Evolutionary conservation across 2,113 vertebrate genomes (phyloP), one percentile per base, ranked within the genome.

Genomic region (Paralichthys olivaceus): DNA sequence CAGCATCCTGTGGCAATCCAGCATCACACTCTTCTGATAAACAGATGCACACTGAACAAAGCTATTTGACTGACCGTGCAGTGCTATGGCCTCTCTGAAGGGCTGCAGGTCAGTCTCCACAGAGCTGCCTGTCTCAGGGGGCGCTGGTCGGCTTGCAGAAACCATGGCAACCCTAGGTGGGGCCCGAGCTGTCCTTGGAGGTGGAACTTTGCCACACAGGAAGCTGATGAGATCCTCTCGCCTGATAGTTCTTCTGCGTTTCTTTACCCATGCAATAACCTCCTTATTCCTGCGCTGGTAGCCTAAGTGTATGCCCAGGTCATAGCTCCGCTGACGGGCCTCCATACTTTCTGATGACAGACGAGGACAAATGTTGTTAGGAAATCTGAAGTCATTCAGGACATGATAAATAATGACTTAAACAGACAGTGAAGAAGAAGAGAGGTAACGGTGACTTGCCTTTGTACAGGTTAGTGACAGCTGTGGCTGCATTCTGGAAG

Each of bases 191-290:
- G 96, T 97, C 88, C 97, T 95, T 72, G 97, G 97, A 67, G 98
- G 98, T 81, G 97, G 98, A 77, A 95, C 96, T 95, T 99, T 99
- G 85, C 98, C 98, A 93, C 98, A 99, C 40, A 99, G 93, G 94
- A 99, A 99, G 93, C 98, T 99, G 92, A 99, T 99, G 88, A 99
- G 96, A 93, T 99, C 98, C 94, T 99, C 98, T 80, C 98, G 94
- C 29, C 97, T 94, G 91, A 99, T 99, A 81, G 95, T 99, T 96
- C 98, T 96, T 95, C 98, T 93, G 87, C 98, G 96, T 88, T 99
- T 99, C 94, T 99, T 99, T 70, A 97, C 96, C 98, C 98, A 99
- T 60, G 98, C 97, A 83, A 99, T 95, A 77, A 99, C 97, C 90
- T 99, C 98, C 92, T 99, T 98, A 90, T 98, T 99, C 81, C 96